A percentile compares a stretch with the other conserved stretches of the same genome.
Evolutionary conservation across 1,140 invertebrate genomes (phyloP).

Genomic region (Aplysia californica): DNA sequence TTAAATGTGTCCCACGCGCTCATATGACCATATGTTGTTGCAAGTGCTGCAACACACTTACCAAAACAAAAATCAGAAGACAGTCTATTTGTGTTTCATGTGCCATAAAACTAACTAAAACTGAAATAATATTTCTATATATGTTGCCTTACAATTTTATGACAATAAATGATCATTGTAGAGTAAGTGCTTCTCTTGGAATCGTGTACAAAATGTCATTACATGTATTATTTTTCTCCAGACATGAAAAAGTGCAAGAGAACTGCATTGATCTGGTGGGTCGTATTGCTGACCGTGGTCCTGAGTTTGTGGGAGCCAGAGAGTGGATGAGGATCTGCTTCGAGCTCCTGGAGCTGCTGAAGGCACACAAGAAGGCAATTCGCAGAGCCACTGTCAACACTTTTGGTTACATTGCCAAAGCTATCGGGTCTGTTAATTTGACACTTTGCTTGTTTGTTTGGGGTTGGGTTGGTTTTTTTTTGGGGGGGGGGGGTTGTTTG

Average conservation of each 20-base stretch:
- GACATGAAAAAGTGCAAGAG: slow-evolving; percentile 92
- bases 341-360: slow-evolving; percentile 96
- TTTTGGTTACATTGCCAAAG: slow-evolving; percentile 99
- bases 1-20: too few relatives aligned
- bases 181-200: too few relatives aligned
- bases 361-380: slow-evolving; percentile 99
- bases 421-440: slow-evolving; percentile 82
- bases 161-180: too few relatives aligned
- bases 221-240: slow-evolving; percentile 43
- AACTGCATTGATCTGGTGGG: slow-evolving; percentile 99
- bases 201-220: too few relatives aligned
- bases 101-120: too few relatives aligned
- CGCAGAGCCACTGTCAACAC: slow-evolving; percentile 98
- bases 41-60: too few relatives aligned
- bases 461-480: background rate
- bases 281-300: slow-evolving; percentile 98
- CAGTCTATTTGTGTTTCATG: too few relatives aligned
- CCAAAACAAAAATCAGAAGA: too few relatives aligned
- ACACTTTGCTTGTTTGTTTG: background rate
- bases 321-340: slow-evolving; percentile 99
- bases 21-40: too few relatives aligned
- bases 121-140: too few relatives aligned
- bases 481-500: too few relatives aligned
- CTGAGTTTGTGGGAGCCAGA: slow-evolving; percentile 97
- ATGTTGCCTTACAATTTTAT: too few relatives aligned